Base-by-base conservation (phyloP, 2,888 invertebrate genomes). In the Catonia carolina region DNA sequence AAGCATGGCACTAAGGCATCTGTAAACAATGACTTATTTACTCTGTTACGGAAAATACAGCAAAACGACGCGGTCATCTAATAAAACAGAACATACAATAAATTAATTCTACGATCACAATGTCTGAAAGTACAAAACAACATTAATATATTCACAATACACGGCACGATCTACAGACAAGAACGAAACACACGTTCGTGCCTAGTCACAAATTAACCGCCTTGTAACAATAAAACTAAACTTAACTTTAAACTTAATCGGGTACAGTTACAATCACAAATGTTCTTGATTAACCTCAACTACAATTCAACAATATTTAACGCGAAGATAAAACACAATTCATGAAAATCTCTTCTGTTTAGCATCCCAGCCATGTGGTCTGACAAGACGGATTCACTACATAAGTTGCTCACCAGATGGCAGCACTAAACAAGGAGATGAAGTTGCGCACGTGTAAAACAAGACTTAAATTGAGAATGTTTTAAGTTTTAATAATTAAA, bases 161-260 rank as follows among this genome's bases (percentile, higher is more conserved):
- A 45, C 45, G 45, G 45, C 45, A 45, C 45, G 22, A 45, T 27
- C 20, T 23, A 45, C 45, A 45, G 45, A 20, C 45, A 27, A 22
- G 18, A 45, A 45, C 22, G 45, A 45, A 45, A 45, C n/a, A 45
- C 45, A 45, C 22, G 45, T 45, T 22, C 22, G 27, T 22, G 45
- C 27, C 27, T 27, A 8, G 27, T 27, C 27, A 27, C 27, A 27
- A 27, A 27, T 27, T 6, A n/a, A n/a, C n/a, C 8, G 27, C 8
- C 27, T 27, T 27, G 27, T 27, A 6, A 27, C 27, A 27, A 27
- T 4, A 27, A 27, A 27, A 27, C 8, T 6, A 4, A 27, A 8
- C 27, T 27, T 27, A 27, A 6, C 4, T 7, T 45, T 22, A 45
- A 12, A 45, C 18, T 23, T 14, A 17, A 20, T 8, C 22, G 22